These are phyloP conservation scores for Leucania comma DNA, from an alignment of 2,888 invertebrate species.

Conservation along the genomic window DNA sequence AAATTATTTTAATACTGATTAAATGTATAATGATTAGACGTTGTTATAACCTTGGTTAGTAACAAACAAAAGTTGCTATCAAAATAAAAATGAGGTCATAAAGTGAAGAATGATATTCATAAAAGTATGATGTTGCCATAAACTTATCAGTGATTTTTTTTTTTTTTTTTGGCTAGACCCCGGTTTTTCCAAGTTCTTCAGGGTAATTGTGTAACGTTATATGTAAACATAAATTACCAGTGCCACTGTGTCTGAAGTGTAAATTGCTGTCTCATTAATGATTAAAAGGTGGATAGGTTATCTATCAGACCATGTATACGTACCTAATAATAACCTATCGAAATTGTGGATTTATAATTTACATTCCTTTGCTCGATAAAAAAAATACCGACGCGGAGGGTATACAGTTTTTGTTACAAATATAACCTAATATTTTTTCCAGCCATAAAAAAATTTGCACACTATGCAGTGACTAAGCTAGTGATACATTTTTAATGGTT, in stretches of 20 bases:
- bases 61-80: constrained; percentile 36
- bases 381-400: background rate
- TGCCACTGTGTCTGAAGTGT: constrained; percentile 30
- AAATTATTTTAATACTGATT: constrained; percentile 33
- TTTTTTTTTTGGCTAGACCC: background rate
- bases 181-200: constrained; percentile 4
- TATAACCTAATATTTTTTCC: background rate
- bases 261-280: constrained; percentile 3
- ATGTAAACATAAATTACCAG: constrained; percentile 3
- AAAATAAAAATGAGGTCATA: constrained; percentile 42
- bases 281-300: constrained; percentile 23
- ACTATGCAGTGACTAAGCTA: constrained; percentile 35
- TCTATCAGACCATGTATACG: background rate
- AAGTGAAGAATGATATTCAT: constrained; percentile 34
- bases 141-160: background rate
- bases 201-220: constrained; percentile 1
- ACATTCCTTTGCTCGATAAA: background rate
- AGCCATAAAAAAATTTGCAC: constrained; percentile 1
- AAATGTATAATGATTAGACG: constrained; percentile 34
- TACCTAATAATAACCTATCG: background rate
- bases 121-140: constrained; percentile 28
- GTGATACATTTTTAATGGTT: constrained; percentile 32
- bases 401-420: background rate
- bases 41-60: constrained; percentile 35
- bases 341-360: constrained; percentile 4